Evolutionary conservation across 2,797 vertebrate genomes (phyloP).

Genomic region (Gallinago stenura): DNA sequence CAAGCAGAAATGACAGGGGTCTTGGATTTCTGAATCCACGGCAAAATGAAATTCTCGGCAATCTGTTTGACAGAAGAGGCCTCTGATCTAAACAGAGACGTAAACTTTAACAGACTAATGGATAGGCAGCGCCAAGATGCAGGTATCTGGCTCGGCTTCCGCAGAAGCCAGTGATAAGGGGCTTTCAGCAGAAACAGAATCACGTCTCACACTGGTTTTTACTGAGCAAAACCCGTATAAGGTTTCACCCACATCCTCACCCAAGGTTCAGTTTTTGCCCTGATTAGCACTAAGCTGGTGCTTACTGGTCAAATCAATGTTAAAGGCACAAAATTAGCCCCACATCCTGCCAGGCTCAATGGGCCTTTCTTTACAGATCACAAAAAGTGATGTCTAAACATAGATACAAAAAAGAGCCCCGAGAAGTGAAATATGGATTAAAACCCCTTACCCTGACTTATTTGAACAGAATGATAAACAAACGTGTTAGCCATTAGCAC

Average conservation of each 20-base stretch:
- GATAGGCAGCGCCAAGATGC: background rate
- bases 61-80: conserved; percentile 9
- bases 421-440: background rate
- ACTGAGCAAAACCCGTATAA: background rate
- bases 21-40: conserved; percentile 6
- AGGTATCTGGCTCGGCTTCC: background rate
- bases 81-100: conserved; percentile 1
- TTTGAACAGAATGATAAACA: background rate
- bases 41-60: background rate
- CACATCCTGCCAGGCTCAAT: background rate
- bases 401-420: background rate
- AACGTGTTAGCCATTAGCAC: conserved; percentile 3
- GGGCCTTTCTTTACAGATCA: background rate
- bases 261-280: background rate
- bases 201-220: background rate
- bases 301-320: conserved; percentile 18
- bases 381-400: background rate
- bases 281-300: background rate
- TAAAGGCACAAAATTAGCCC: background rate
- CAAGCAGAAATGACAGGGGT: conserved; percentile 4
- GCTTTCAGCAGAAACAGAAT: conserved; percentile 41
- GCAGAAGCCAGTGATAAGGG: background rate
- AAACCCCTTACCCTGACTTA: background rate
- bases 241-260: conserved; percentile 48
- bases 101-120: conserved; percentile 7